Evolutionary conservation across 2,797 vertebrate genomes (phyloP).

Genomic region (Cuculus canorus): DNA sequence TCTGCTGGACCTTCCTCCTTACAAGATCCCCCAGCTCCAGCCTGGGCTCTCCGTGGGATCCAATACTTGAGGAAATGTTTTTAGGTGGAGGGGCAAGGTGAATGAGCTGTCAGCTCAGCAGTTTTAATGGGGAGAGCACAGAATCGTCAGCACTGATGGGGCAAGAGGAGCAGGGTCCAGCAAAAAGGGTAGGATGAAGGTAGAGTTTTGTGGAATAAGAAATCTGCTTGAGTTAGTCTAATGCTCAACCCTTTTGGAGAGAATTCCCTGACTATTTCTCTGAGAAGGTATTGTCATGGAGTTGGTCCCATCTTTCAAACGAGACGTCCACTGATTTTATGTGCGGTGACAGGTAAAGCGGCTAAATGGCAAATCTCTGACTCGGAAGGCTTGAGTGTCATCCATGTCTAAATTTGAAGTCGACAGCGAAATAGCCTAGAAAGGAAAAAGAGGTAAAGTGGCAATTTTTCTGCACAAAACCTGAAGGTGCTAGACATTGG

Average conservation of each 20-base stretch:
- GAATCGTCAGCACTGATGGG: neutral
- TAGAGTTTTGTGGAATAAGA: neutral
- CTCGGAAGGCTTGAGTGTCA: neutral
- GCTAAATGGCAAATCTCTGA: neutral
- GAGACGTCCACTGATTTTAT: neutral
- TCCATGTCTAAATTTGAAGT: neutral
- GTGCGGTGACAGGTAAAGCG: neutral
- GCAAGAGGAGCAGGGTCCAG: neutral
- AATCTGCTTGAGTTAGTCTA: neutral
- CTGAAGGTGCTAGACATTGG: fast-evolving
- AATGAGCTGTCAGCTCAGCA: neutral
- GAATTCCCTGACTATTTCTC: neutral
- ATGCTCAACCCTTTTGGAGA: neutral
- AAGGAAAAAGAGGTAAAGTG: neutral
- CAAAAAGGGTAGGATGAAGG: neutral
- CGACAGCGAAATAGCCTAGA: neutral
- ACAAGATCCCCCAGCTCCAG: neutral
- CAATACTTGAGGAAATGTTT: neutral
- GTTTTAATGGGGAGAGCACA: neutral
- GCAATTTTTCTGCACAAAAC: neutral
- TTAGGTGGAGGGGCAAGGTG: too few species aligned
- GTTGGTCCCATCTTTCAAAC: fast-evolving
- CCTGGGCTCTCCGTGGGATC: neutral
- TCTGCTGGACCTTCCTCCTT: neutral
- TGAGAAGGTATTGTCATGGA: neutral